Conservation (phyloP, 2,113 vertebrate species). For the Cygnus buccinator region DNA sequence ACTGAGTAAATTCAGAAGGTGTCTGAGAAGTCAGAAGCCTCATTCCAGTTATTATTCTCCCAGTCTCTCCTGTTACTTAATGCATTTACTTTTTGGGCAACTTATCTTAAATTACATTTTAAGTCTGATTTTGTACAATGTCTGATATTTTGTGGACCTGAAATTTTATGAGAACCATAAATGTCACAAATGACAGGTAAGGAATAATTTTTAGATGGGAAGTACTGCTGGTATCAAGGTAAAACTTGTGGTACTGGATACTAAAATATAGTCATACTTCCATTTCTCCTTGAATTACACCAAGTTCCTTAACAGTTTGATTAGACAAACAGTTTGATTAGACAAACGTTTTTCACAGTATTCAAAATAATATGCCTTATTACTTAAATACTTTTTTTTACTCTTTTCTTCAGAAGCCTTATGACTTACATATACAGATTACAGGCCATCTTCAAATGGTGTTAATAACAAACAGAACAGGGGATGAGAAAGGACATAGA, state of each 20-base stretch:
- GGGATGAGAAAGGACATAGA: neutral
- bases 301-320: neutral
- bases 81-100: slow-evolving; percentile 13
- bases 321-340: neutral
- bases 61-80: neutral
- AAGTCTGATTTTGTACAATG: slow-evolving; percentile 38
- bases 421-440: neutral
- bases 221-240: neutral
- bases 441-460: neutral
- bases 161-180: slow-evolving; percentile 46
- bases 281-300: neutral
- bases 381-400: slow-evolving; percentile 15
- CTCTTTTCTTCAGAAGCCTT: neutral
- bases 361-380: neutral
- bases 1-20: neutral
- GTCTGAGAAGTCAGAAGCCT: neutral
- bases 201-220: slow-evolving; percentile 3
- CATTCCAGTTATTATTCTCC: neutral
- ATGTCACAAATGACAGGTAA: slow-evolving; percentile 1
- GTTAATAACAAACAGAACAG: neutral
- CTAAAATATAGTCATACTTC: neutral
- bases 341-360: neutral
- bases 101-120: slow-evolving; percentile 23
- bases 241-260: neutral
- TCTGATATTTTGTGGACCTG: slow-evolving; percentile 43